A percentile compares a stretch with the other conserved stretches of the same genome.
phyloP scores from a whole-genome alignment of 30 jellyfish, hydroid and myxozoan genomes.

The Chironex yamaguchii region DNA sequence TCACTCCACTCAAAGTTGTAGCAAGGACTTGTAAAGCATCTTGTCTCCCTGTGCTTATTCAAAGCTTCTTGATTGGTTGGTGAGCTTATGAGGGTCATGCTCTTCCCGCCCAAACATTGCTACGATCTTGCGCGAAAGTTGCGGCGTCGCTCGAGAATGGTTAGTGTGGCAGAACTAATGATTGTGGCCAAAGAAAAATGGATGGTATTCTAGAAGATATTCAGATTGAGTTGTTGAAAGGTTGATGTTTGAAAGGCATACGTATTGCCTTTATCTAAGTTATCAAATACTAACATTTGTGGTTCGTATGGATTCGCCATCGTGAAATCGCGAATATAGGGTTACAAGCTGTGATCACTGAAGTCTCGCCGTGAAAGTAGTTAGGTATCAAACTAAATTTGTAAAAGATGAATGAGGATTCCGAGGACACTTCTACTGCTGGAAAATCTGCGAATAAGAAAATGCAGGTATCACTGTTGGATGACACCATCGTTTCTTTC shows the following conservation, averaged over 20 bases:
- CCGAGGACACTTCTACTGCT: neutral
- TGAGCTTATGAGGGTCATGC: too few species aligned
- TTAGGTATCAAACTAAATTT: too few species aligned
- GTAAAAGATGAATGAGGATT: neutral
- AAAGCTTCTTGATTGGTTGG: too few species aligned
- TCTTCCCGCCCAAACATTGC: too few species aligned
- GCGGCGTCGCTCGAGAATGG: too few species aligned
- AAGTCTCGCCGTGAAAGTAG: too few species aligned
- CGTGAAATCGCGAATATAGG: neutral
- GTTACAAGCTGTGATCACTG: neutral
- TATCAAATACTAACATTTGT: neutral
- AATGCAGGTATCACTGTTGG: conserved; percentile 92
- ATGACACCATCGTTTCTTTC: conserved; percentile 95
- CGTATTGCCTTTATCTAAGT: neutral
- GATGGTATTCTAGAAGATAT: neutral
- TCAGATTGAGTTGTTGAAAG: neutral
- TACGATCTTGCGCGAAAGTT: too few species aligned
- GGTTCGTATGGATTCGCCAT: neutral
- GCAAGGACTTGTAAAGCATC: too few species aligned
- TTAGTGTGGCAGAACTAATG: neutral
- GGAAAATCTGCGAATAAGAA: conserved; percentile 66
- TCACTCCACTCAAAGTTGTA: too few species aligned
- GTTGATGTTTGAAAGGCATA: neutral
- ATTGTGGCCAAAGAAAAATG: neutral
- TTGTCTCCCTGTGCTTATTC: too few species aligned